Evolutionary conservation across 30 jellyfish, hydroid and myxozoan genomes (phyloP), one percentile per base, ranked within the genome.

Genomic region (Morbakka virulenta): DNA sequence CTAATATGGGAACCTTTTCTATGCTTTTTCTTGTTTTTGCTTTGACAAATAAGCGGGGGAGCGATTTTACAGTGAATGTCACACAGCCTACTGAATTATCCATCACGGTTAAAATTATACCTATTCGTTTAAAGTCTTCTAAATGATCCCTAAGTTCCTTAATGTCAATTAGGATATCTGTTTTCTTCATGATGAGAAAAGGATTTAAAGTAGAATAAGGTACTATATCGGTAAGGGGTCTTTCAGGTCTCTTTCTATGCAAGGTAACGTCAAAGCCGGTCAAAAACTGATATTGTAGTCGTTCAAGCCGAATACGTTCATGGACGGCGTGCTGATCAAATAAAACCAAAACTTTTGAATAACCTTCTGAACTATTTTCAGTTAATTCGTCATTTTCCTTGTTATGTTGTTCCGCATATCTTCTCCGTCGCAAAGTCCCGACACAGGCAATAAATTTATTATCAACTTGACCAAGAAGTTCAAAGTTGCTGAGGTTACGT

Each of bases 271-370:
- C 68, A 0, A 79, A 11, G 4, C 67, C 89, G 41, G 32, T 52
- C 28, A 79, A 33, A 24, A 36, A 83, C 72, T 83, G 95, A 13
- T 80, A 52, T 49, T 85, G 91, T 12, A 92, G 93, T 17, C 62
- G 62, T 62, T 92, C 98, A 31, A 92, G 84, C 21, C 98, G 51
- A 2, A 92, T 53, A 52, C 98, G 62, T 67, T 92, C 98, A 71
- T 92, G 98, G 41, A 94, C 98, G 3, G 98, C 98, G 70, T 92
- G 98, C 64, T 92, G 98, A 53, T 92, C 98, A 30, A 92, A 47
- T 12, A 89, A 67, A n/a, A 82, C 50, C 34, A 89, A 48, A 4
- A 52, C 13, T 1, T 34, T 52, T 2, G 64, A 26, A 17, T 22
- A 62, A 22, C 74, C 74, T 2, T 69, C 73, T 32, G 0, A 20